Base-by-base conservation (phyloP, 2,113 vertebrate species). In the Callospermophilus lateralis region DNA sequence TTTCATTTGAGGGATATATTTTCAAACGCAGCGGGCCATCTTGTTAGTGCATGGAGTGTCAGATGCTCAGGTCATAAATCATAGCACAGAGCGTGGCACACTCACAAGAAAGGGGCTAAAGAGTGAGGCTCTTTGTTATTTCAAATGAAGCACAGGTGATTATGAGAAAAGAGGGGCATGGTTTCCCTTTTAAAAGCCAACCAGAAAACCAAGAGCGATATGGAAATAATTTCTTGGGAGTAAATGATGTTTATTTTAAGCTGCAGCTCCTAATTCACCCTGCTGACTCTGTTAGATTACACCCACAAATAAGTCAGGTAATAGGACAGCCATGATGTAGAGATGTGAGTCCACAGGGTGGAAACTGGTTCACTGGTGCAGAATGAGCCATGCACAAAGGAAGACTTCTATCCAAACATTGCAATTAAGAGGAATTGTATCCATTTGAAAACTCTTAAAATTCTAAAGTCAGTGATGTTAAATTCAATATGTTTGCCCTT, bases 191-290 rank as follows among this genome's bases (percentile, higher is more conserved):
- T 55, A 97, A 98, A 93, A 32, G 48, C 81, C 84, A 79, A 97
- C 65, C 51, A 97, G 92, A 98, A 98, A 98, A 97, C 93, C 88
- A 92, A 84, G 20, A 0, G 12, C 96, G 97, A 98, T 98, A 96
- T 98, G 97, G 97, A 98, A 98, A 98, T 98, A 97, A 98, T 97
- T 97, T 98, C 93, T 98, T 98, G 95, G 12, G 84, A 96, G 91
- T 96, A 98, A 98, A 97, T 90, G 90, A 96, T 98, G 96, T 98
- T 99, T 98, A 96, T 34, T 97, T 98, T 96, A 98, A 96, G 79
- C 95, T 94, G 79, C 87, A 95, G 97, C 84, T 98, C 89, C 1
- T 98, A 98, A 98, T 92, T 98, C 95, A 98, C 94, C 86, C 42
- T 78, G 76, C 77, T 90, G 97, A 97, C 48, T 1, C 79, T 93